Conservation (phyloP, 2,888 invertebrate genomes). For the Callosobruchus maculatus region DNA sequence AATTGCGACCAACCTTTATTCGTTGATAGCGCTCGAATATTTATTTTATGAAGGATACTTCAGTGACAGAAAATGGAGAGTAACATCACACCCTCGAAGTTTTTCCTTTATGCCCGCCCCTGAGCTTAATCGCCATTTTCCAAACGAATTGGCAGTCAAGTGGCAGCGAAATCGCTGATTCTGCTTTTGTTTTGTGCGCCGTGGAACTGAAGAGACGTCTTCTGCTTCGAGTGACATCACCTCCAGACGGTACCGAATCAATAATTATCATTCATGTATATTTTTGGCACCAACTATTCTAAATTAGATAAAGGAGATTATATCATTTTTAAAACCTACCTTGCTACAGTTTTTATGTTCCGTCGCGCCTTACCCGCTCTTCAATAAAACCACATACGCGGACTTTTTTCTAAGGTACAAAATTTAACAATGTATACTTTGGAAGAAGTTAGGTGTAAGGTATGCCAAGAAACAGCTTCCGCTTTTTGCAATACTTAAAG, state of each 20-base stretch:
- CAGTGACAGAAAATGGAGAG: background rate
- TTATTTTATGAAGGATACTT: background rate
- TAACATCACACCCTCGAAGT: background rate
- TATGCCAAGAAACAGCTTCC: no score
- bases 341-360: no score
- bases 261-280: conserved; percentile 21
- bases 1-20: background rate
- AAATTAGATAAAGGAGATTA: no score
- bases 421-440: no score
- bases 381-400: no score
- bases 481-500: no score
- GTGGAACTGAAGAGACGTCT: conserved; percentile 26
- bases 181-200: conserved; percentile 37
- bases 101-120: background rate
- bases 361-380: no score
- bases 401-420: no score
- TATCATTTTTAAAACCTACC: no score
- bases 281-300: no score
- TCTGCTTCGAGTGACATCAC: conserved; percentile 23
- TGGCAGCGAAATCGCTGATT: conserved; percentile 30
- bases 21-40: background rate
- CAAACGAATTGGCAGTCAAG: conserved; percentile 31
- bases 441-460: no score
- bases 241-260: conserved; percentile 20
- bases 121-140: conserved; percentile 24